Percentiles rank a stretch among this genome's conserved stretches.
Conservation (phyloP, 2,888 invertebrate genomes). For the Aphodius granarius region DNA sequence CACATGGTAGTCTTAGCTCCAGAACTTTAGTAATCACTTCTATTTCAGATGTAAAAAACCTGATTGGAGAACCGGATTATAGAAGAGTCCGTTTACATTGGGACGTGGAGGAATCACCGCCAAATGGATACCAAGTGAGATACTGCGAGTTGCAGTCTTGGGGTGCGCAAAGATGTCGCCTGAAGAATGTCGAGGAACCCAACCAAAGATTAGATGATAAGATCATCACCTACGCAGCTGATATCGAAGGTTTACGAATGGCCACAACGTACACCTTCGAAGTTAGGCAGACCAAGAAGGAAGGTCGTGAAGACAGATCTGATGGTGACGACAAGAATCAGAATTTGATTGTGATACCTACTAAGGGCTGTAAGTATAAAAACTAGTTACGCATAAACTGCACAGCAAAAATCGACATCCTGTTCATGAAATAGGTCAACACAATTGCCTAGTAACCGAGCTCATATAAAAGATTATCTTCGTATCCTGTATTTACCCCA, state of each 20-base stretch:
- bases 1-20: too few relatives aligned
- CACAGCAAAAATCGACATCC: neutral
- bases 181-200: slow-evolving; percentile 48
- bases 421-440: neutral
- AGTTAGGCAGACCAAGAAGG: slow-evolving; percentile 64
- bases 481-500: neutral
- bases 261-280: slow-evolving; percentile 82
- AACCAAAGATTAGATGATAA: slow-evolving; percentile 40
- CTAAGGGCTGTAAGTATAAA: slow-evolving; percentile 77
- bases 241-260: slow-evolving; percentile 74
- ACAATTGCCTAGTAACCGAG: neutral
- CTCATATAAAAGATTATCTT: neutral
- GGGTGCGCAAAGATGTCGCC: slow-evolving; percentile 76
- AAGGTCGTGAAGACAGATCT: slow-evolving; percentile 52
- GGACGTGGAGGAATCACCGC: slow-evolving; percentile 60
- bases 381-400: too few relatives aligned
- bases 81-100: slow-evolving; percentile 66
- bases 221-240: slow-evolving; percentile 59
- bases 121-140: slow-evolving; percentile 68
- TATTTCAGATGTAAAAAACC: slow-evolving; percentile 61
- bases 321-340: slow-evolving; percentile 59
- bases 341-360: slow-evolving; percentile 73
- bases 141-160: slow-evolving; percentile 81
- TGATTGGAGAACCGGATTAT: slow-evolving; percentile 69
- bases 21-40: too few relatives aligned